Evolutionary conservation across 2,888 invertebrate species (phyloP).

Genomic region (Kuschelorhynchus macadamiae): DNA sequence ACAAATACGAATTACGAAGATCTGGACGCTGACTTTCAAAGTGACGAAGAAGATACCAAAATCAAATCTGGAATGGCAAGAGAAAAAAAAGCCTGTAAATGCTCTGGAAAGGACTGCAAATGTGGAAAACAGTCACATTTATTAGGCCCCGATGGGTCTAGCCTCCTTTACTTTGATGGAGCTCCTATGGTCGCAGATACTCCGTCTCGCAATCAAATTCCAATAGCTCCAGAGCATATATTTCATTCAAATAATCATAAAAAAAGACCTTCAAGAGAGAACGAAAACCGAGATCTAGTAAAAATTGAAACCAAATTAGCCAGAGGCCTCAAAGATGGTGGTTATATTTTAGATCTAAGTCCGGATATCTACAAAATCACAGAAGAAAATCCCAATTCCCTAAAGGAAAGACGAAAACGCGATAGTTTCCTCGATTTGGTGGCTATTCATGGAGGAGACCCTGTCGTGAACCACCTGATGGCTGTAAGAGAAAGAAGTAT

Average conservation of each 20-base stretch:
- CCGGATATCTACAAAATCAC: conserved; percentile 52
- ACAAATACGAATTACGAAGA: conserved; percentile 4
- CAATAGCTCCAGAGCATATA: too few relatives aligned
- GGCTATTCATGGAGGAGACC: conserved; percentile 56
- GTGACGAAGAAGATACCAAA: conserved; percentile 1
- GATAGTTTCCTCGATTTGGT: conserved; percentile 53
- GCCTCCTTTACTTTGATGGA: conserved; percentile 30
- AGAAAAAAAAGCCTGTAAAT: conserved; percentile 35
- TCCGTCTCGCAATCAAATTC: conserved; percentile 8
- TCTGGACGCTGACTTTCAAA: not conserved
- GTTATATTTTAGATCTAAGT: conserved; percentile 54
- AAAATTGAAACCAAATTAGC: not conserved
- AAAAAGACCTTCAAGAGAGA: not conserved
- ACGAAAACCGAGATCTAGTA: not conserved
- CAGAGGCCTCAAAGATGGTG: conserved; percentile 40
- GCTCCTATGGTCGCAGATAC: conserved; percentile 16
- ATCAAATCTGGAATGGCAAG: not conserved
- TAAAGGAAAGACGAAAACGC: conserved; percentile 52
- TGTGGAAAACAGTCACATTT: conserved; percentile 35
- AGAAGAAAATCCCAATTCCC: conserved; percentile 11
- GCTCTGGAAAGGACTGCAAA: conserved; percentile 51
- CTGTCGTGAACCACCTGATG: conserved; percentile 56
- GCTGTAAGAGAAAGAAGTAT: conserved; percentile 57
- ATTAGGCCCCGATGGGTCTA: conserved; percentile 2
- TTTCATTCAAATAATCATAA: too few relatives aligned